Evolutionary conservation across 2,888 invertebrate genomes (phyloP).

Genomic region (Tetrapedia diversipes): DNA sequence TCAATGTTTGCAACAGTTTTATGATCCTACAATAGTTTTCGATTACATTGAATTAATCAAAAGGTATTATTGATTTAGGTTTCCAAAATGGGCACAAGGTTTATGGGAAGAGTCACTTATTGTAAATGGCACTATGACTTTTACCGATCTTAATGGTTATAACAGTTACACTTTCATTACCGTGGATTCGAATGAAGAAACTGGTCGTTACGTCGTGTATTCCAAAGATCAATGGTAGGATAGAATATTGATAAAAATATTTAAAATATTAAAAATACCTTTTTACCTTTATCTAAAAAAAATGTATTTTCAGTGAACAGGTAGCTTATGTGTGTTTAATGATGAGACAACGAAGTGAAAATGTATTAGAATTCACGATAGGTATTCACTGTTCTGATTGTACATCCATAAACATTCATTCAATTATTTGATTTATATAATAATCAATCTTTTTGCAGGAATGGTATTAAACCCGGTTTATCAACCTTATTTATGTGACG

Average conservation of each 20-base stretch:
- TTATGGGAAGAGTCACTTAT: conserved; percentile 85
- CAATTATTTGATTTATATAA: neutral
- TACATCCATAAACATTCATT: neutral
- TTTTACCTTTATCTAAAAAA: neutral
- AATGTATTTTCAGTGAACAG: conserved; percentile 83
- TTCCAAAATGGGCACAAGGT: conserved; percentile 87
- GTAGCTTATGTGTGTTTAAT: conserved; percentile 85
- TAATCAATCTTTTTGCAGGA: conserved; percentile 70
- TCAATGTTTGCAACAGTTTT: neutral
- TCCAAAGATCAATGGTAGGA: conserved; percentile 83
- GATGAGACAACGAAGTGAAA: conserved; percentile 85
- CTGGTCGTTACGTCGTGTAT: conserved; percentile 82
- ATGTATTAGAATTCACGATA: conserved; percentile 85
- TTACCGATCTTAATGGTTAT: conserved; percentile 83
- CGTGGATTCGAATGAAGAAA: conserved; percentile 80
- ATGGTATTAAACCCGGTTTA: conserved; percentile 78
- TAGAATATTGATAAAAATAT: neutral
- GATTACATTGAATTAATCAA: neutral
- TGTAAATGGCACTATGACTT: conserved; percentile 82
- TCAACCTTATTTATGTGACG: conserved; percentile 82
- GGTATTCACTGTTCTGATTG: conserved; percentile 62
- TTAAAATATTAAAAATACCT: neutral
- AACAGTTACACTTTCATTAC: conserved; percentile 83
- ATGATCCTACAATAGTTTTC: neutral
- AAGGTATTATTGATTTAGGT: conserved; percentile 76